Percentiles rank a stretch among this genome's conserved stretches.
Conservation (phyloP, 2,113 vertebrate genomes). For the Ceyx margarethae region DNA sequence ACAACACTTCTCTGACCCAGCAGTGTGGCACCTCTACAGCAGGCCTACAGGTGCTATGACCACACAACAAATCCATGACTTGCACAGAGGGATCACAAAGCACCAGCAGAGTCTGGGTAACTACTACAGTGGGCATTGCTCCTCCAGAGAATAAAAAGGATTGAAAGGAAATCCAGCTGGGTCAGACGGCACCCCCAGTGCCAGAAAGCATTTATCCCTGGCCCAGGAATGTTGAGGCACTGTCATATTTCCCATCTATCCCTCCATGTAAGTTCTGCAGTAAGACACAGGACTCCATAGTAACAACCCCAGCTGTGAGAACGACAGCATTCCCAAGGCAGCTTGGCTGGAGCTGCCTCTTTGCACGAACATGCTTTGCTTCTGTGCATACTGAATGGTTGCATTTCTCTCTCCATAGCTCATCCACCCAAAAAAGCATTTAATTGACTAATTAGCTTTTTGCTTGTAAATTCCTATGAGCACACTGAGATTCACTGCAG, state of each 20-base stretch:
- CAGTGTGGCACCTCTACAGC: neutral
- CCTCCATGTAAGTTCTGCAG: neutral
- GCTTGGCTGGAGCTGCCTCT: neutral
- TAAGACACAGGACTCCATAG: neutral
- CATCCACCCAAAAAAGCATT: neutral
- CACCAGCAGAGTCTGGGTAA: neutral
- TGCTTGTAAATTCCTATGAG: neutral
- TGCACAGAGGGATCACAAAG: neutral
- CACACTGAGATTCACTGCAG: neutral
- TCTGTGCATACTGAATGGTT: neutral
- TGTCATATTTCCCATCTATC: neutral
- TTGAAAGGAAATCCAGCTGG: neutral
- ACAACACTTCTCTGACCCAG: neutral
- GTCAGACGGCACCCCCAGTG: neutral
- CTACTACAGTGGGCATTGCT: fast-evolving
- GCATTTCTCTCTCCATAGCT: neutral
- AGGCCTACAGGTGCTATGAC: neutral
- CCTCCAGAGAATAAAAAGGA: neutral
- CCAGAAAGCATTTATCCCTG: fast-evolving
- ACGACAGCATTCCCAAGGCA: neutral
- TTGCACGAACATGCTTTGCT: neutral
- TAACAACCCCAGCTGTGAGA: neutral
- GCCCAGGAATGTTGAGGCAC: neutral
- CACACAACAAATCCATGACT: neutral
- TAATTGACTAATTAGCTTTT: constrained; percentile 14